These are phyloP conservation scores for Busseola fusca DNA, from an alignment of 2,888 invertebrate genomes.

Conservation along the genomic window DNA sequence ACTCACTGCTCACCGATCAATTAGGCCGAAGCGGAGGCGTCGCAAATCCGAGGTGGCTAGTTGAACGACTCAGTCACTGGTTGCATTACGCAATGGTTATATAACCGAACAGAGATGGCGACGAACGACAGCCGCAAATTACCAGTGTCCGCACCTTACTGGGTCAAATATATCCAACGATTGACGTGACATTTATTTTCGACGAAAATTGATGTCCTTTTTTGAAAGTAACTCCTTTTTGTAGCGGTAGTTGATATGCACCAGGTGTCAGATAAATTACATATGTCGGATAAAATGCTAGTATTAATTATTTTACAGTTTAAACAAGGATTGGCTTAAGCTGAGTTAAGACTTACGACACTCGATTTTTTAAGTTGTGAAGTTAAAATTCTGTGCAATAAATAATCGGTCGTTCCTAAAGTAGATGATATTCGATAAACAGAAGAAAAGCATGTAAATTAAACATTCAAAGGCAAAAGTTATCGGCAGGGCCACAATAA, in stretches of 20 bases:
- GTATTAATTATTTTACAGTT: conserved; percentile 27
- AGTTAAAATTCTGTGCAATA: not conserved
- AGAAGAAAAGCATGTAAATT: not conserved
- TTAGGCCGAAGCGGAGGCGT: conserved; percentile 47
- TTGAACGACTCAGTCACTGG: conserved; percentile 70
- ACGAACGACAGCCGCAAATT: conserved; percentile 75
- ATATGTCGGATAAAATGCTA: conserved; percentile 38
- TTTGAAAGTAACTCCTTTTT: conserved; percentile 44
- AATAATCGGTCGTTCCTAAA: not conserved
- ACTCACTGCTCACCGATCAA: conserved; percentile 46
- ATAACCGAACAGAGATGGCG: conserved; percentile 67
- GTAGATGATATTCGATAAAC: not conserved
- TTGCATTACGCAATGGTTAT: conserved; percentile 76
- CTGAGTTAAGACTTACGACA: conserved; percentile 28
- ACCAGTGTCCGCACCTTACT: conserved; percentile 70
- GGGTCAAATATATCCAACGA: conserved; percentile 71
- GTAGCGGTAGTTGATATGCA: conserved; percentile 36
- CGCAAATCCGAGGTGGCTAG: conserved; percentile 53
- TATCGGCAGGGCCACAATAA: not conserved
- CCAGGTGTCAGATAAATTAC: conserved; percentile 53
- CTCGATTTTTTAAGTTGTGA: conserved; percentile 10
- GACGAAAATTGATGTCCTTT: conserved; percentile 57
- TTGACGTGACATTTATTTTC: conserved; percentile 67
- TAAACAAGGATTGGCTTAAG: conserved; percentile 28
- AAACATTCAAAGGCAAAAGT: no score